Percentiles rank a stretch among this genome's conserved stretches.
Conservation (phyloP, 2,888 invertebrate genomes). For the Geophilus truncorum region DNA sequence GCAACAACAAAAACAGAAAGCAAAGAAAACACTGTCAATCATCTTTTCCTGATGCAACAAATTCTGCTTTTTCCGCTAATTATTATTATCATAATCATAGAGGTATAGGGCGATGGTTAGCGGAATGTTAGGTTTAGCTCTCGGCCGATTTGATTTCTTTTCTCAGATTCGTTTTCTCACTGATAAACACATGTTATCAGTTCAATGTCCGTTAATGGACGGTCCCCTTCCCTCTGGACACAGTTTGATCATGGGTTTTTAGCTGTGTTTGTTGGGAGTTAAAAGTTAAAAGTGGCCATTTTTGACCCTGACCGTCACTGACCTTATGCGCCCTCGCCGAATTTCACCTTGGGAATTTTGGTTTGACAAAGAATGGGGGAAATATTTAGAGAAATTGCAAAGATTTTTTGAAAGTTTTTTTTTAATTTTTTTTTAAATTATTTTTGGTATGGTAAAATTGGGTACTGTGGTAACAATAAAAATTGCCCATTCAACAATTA, state of each 20-base stretch:
- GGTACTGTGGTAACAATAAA: too few species aligned
- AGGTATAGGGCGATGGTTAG: too few species aligned
- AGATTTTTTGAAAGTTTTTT: background rate
- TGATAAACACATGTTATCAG: background rate
- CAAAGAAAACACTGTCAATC: background rate
- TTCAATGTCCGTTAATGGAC: constrained; percentile 1
- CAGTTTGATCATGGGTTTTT: background rate
- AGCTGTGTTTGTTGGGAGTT: background rate
- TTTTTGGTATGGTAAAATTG: too few species aligned
- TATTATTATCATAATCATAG: background rate
- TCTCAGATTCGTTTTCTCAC: background rate
- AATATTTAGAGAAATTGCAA: background rate
- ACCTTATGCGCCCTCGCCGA: background rate
- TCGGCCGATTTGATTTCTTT: background rate
- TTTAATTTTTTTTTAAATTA: too few species aligned
- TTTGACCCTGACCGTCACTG: constrained; percentile 1
- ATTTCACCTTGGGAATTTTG: background rate
- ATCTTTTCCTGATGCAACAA: background rate
- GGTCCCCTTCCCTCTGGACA: constrained; percentile 1
- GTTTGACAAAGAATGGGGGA: background rate
- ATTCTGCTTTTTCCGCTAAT: too few species aligned
- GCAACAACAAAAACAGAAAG: background rate
- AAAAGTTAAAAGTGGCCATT: background rate
- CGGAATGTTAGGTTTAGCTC: background rate
- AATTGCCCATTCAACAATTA: too few species aligned